Base-by-base conservation (phyloP, 1,140 invertebrate species). In the Lethrus apterus region DNA sequence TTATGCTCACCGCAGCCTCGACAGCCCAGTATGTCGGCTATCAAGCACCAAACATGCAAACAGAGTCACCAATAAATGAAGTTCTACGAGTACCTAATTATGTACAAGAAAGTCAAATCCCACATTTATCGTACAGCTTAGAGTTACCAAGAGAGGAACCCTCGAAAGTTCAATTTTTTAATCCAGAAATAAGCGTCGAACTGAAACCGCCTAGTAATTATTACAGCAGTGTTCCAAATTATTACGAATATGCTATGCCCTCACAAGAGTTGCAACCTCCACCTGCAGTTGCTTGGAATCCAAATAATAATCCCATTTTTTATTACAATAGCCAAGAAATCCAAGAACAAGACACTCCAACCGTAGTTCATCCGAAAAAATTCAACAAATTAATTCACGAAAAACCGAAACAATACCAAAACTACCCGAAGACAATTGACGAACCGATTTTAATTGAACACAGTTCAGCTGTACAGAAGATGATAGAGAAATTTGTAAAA, bases 351-450 rank as follows among this genome's bases (percentile, higher is more conserved):
- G 51, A 62, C 13, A 24, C 43, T 13, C 62, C 65, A 3, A 65
- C 64, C 8, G 57, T 58, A 11, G 11, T 48, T 11, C 59, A 56
- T 46, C 62, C 64, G 3, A 67, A 66, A 47, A 67, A 67, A 49
- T 67, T 54, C 50, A 63, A 60, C 44, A 53, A 60, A 46, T 54
- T 59, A 10, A 36, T 64, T n/a, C 57, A 65, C 17, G 45, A 50
- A 14, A 64, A 65, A 42, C 46, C 46, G n/a, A 66, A 67, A 42
- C 58, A n/a, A 48, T 53, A 9, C 33, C 44, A 11, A 55, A 57
- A 42, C 11, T 63, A 63, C 46, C 38, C 58, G 40, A 57, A 64
- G 52, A 53, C 58, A 9, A 44, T 46, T 10, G 45, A 61, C 10
- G 44, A 54, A 17, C 58, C 59, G 4, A 59, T 62, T 18, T 45